A percentile compares a stretch with the other conserved stretches of the same genome.
Evolutionary conservation across 2,888 invertebrate genomes (phyloP).

Genomic region (Pristionchus maxplancki): DNA sequence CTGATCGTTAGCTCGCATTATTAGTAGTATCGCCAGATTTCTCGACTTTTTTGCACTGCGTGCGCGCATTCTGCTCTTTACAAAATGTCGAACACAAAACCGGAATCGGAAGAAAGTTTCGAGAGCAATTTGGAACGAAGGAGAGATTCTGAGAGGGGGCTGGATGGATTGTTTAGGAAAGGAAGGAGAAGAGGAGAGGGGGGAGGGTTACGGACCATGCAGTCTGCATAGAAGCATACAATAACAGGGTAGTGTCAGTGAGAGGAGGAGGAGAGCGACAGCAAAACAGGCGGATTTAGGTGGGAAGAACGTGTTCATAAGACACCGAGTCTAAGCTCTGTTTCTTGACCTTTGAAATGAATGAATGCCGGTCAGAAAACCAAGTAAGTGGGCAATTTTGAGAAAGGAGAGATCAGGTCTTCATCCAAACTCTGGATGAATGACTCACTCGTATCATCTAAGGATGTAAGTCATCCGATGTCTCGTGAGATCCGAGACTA

Average conservation of each 20-base stretch:
- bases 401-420: too few relatives aligned
- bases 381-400: too few relatives aligned
- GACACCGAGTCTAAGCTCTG: too few relatives aligned
- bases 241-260: not conserved
- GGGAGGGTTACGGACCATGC: not conserved
- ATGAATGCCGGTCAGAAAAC: too few relatives aligned
- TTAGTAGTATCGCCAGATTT: not conserved
- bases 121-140: not conserved
- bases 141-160: not conserved
- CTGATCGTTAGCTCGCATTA: conserved; percentile 23
- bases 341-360: too few relatives aligned
- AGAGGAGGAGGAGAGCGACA: too few relatives aligned
- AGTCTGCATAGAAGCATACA: not conserved
- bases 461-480: too few relatives aligned
- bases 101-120: too few relatives aligned
- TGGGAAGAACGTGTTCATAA: too few relatives aligned
- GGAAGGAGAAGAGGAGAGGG: not conserved
- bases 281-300: too few relatives aligned
- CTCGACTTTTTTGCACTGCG: not conserved
- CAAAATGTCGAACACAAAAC: not conserved
- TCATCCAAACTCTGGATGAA: too few relatives aligned
- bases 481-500: not conserved
- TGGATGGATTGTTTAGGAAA: not conserved
- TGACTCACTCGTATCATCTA: too few relatives aligned
- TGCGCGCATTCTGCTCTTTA: not conserved